These are phyloP conservation scores for Morinoia aosen DNA, from an alignment of 2,888 invertebrate genomes.

Conservation along the genomic window DNA sequence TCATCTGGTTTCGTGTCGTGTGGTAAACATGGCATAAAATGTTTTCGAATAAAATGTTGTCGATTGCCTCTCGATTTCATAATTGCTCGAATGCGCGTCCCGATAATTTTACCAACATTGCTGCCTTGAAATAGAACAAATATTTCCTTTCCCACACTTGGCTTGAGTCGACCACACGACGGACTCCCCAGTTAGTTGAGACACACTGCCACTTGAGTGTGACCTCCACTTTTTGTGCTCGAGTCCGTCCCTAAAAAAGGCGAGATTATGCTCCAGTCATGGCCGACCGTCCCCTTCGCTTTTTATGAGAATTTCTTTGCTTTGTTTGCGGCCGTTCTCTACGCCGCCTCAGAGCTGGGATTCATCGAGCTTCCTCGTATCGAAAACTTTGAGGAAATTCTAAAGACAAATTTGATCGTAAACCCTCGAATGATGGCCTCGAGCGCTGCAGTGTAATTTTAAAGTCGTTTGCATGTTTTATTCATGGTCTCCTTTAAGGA, in stretches of 20 bases:
- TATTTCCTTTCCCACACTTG: background rate
- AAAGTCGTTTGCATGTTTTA: background rate
- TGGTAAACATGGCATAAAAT: too few species aligned
- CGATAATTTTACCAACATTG: background rate
- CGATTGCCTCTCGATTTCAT: too few species aligned
- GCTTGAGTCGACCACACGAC: background rate
- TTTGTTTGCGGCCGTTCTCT: background rate
- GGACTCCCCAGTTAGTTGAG: background rate
- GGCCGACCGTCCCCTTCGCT: background rate
- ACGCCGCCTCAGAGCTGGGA: background rate
- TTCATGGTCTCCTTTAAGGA: background rate
- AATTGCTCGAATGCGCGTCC: background rate
- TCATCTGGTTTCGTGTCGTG: too few species aligned
- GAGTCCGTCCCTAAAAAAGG: background rate
- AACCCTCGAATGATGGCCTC: background rate
- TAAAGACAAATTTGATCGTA: background rate
- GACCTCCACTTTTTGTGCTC: background rate
- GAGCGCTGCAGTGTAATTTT: background rate
- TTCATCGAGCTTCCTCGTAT: background rate
- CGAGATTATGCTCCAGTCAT: conserved; percentile 17
- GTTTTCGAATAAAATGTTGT: too few species aligned
- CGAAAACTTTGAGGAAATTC: background rate
- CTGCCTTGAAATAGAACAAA: background rate
- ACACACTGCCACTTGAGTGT: background rate
- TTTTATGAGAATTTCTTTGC: conserved; percentile 12